Evolutionary conservation across 2,888 invertebrate species (phyloP).

Genomic region (Lutraria lutraria): DNA sequence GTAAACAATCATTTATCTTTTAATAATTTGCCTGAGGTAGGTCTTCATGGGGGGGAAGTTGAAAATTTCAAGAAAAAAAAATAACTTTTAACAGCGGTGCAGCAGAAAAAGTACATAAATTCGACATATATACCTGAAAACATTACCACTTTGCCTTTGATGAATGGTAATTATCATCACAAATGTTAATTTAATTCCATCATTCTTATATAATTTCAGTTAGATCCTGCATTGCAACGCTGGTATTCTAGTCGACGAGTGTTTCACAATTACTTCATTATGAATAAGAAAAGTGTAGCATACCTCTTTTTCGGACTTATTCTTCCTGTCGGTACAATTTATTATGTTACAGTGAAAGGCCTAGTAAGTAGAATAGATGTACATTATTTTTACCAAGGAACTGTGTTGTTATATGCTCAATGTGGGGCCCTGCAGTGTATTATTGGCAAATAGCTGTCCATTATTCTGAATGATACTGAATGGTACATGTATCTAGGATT

Average conservation of each 20-base stretch:
- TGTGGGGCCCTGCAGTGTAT: too few relatives aligned
- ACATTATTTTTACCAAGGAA: not conserved
- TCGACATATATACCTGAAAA: too few relatives aligned
- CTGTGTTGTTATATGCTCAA: too few relatives aligned
- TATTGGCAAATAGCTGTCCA: too few relatives aligned
- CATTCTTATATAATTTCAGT: constrained; percentile 47
- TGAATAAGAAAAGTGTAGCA: constrained; percentile 16
- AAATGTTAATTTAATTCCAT: not conserved
- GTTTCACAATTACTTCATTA: constrained; percentile 23
- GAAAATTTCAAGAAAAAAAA: too few relatives aligned
- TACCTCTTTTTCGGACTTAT: not conserved
- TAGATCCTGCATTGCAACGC: constrained; percentile 59
- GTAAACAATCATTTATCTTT: too few relatives aligned
- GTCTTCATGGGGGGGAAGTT: too few relatives aligned
- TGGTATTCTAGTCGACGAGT: constrained; percentile 58
- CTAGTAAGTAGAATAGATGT: constrained; percentile 39
- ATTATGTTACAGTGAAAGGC: not conserved
- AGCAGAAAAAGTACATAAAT: too few relatives aligned
- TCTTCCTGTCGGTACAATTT: constrained; percentile 18
- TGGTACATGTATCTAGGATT: too few relatives aligned
- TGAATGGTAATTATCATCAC: not conserved
- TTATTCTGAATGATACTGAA: too few relatives aligned
- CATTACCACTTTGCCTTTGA: not conserved
- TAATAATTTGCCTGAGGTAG: too few relatives aligned
- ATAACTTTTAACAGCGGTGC: too few relatives aligned